Evolutionary conservation across 2,888 invertebrate species (phyloP).

Genomic region (Temnothorax rugatulus): DNA sequence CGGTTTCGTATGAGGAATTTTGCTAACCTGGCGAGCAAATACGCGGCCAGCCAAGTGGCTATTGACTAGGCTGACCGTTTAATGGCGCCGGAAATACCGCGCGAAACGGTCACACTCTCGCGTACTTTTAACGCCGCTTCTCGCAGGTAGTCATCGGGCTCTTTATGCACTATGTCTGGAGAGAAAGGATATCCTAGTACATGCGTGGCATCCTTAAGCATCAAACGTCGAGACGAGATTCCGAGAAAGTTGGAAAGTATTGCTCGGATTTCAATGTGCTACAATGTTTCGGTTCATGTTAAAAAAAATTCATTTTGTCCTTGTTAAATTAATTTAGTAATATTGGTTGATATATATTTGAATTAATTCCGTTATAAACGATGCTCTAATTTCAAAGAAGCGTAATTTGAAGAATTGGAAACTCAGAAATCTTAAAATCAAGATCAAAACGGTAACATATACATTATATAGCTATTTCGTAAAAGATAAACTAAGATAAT

Average conservation of each 20-base stretch:
- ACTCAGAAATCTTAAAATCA: neutral
- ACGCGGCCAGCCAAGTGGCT: conserved; percentile 64
- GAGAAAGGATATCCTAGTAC: conserved; percentile 46
- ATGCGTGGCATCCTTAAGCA: conserved; percentile 22
- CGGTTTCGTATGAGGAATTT: conserved; percentile 67
- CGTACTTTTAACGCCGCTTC: conserved; percentile 52
- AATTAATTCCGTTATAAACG: neutral
- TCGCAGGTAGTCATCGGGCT: conserved; percentile 40
- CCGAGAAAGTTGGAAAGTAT: conserved; percentile 47
- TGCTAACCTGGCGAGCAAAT: conserved; percentile 71
- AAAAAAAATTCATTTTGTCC: neutral
- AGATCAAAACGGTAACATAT: neutral
- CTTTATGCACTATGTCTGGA: conserved; percentile 22
- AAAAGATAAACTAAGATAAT: neutral
- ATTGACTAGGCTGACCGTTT: conserved; percentile 71
- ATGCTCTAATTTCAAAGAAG: neutral
- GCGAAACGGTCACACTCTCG: conserved; percentile 70
- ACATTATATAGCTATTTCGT: neutral
- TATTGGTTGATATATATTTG: neutral
- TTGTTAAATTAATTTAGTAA: neutral
- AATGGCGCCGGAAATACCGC: conserved; percentile 75
- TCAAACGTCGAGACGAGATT: conserved; percentile 41
- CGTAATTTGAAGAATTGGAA: neutral
- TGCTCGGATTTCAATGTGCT: conserved; percentile 6
- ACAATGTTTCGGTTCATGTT: neutral